These are phyloP conservation scores for Bembecia ichneumoniformis DNA, from an alignment of 2,888 invertebrate species.

Conservation along the genomic window DNA sequence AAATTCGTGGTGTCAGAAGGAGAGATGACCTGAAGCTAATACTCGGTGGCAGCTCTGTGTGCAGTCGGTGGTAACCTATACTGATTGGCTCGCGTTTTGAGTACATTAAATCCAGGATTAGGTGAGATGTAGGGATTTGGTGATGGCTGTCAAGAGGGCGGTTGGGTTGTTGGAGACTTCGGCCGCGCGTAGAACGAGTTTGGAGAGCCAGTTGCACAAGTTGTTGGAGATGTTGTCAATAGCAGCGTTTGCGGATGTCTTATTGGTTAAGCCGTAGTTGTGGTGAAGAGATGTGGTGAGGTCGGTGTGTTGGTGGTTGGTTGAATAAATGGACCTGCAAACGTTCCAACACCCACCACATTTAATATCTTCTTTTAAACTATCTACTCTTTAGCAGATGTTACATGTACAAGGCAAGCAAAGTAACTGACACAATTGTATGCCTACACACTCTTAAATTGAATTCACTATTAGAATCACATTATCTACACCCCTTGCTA, in stretches of 20 bases:
- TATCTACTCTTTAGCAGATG: neutral
- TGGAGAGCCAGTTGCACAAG: conserved; percentile 60
- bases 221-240: conserved; percentile 53
- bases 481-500: too few relatives aligned
- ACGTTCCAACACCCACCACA: conserved; percentile 74
- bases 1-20: conserved; percentile 43
- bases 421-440: neutral
- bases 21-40: conserved; percentile 43
- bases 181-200: conserved; percentile 56
- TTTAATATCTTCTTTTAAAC: conserved; percentile 53
- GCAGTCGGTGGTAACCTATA: conserved; percentile 53
- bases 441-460: too few relatives aligned
- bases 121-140: conserved; percentile 42
- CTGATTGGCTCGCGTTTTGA: conserved; percentile 34
- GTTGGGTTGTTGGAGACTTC: conserved; percentile 53
- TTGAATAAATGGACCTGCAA: conserved; percentile 73
- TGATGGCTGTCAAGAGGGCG: conserved; percentile 57
- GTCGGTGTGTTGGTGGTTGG: conserved; percentile 71
- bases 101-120: conserved; percentile 29
- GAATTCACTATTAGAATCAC: too few relatives aligned
- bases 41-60: conserved; percentile 53
- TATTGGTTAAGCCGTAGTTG: conserved; percentile 64
- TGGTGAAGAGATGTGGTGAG: conserved; percentile 70
- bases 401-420: neutral
- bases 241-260: conserved; percentile 61